Conservation (phyloP, 53 echinoderm and acorn worm genomes). For the Glandiceps talaboti region DNA sequence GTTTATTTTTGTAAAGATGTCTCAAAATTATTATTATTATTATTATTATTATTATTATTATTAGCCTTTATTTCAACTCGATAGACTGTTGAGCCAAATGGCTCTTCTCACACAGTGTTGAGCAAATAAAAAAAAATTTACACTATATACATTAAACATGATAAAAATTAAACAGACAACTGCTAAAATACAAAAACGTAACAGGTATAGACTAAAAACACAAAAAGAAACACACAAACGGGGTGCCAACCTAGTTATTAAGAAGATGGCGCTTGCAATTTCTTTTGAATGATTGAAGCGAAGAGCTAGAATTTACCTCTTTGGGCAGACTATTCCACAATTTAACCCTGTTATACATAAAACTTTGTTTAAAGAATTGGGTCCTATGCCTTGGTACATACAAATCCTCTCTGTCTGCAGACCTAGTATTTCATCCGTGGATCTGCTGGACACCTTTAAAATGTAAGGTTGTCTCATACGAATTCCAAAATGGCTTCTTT, state of each 20-base stretch:
- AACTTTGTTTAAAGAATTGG: neutral
- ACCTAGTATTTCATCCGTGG: neutral
- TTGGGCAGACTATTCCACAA: neutral
- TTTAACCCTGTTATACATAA: neutral
- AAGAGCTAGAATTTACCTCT: neutral
- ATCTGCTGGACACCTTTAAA: neutral
- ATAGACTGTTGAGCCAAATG: neutral
- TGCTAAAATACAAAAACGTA: neutral
- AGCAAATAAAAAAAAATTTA: neutral
- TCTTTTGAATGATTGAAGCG: neutral
- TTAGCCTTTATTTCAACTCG: neutral
- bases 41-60: too few species aligned
- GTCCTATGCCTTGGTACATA: neutral
- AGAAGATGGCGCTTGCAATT: neutral
- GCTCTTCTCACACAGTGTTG: neutral
- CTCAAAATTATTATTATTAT: too few species aligned
- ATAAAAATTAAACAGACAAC: neutral
- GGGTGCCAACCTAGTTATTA: neutral
- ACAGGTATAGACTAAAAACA: too few species aligned
- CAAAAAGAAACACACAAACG: neutral
- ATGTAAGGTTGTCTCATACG: too few species aligned
- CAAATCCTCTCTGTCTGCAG: neutral
- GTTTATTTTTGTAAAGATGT: too few species aligned
- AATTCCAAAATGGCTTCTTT: too few species aligned
- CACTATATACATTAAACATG: neutral